A percentile compares a stretch with the other conserved stretches of the same genome.
phyloP scores from a whole-genome alignment of 2,888 invertebrate species.

The Trichacis sp. region DNA sequence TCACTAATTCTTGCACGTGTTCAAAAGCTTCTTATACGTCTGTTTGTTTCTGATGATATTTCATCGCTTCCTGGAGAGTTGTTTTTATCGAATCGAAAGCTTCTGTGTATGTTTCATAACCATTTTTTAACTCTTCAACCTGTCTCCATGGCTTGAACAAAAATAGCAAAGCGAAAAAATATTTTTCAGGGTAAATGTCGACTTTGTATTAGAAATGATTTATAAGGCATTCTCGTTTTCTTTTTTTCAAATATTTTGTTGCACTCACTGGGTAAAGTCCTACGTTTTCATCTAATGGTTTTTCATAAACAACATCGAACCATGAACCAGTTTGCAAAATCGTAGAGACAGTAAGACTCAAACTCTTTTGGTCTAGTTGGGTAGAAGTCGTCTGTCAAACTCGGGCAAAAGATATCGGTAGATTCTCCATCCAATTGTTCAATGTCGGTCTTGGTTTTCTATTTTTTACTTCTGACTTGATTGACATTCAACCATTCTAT shows the following conservation, averaged over 20 bases:
- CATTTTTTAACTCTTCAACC: background rate
- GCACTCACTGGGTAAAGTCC: no score
- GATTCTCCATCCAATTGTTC: slow-evolving; percentile 44
- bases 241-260: no score
- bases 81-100: background rate
- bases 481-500: background rate
- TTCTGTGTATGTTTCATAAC: background rate
- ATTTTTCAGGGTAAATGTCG: background rate
- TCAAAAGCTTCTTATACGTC: no score
- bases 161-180: background rate
- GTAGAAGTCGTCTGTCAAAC: slow-evolving; percentile 49
- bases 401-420: slow-evolving; percentile 49
- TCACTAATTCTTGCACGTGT: no score
- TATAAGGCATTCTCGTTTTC: no score
- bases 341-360: slow-evolving; percentile 11
- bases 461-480: background rate
- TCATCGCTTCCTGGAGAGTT: background rate
- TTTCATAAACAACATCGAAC: no score
- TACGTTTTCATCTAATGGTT: no score
- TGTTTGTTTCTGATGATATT: background rate
- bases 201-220: background rate
- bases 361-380: slow-evolving; percentile 46
- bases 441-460: slow-evolving; percentile 30
- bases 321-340: no score
- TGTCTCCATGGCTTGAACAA: background rate